Base-by-base conservation (phyloP, 1,140 invertebrate species). In the Drosophila littoralis region DNA sequence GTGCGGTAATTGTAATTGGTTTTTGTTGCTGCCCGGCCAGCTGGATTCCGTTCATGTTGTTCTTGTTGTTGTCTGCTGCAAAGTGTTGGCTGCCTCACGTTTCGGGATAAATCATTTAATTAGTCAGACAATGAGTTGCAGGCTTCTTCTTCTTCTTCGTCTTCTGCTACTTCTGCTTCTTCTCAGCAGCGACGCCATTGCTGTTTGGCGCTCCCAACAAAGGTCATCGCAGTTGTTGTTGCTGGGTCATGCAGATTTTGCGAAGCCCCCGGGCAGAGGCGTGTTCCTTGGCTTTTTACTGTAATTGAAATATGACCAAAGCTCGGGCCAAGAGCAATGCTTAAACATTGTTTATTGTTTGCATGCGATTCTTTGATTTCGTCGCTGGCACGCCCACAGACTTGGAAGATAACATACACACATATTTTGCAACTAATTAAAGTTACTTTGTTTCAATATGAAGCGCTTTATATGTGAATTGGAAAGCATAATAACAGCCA, bases 1-100 rank as follows among this genome's bases (percentile, higher is more conserved):
- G 85, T 90, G 85, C 85, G 85, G 85, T 90, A 90, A 85, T 90
- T 90, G 85, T 90, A 90, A 90, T 90, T 90, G 85, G 85, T 90
- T 90, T 90, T 86, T 81, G 72, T 76, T 66, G 54, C 58, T 67
- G 54, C 46, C 35, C 9, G 15, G 46, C 65, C 65, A 76, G 69
- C 74, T 76, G 74, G 17, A 76, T 60, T 60, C 57, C 48, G 69
- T 42, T 65, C 33, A 8, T 43, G 12, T 33, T 63, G 45, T 33
- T 70, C 15, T 54, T 63, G 67, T 72, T 74, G 70, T 57, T 75
- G 58, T 57, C 22, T 57, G 61, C 63, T 46, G 42, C 60, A 61
- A 79, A 68, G 77, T 79, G 77, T 67, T 80, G 74, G 77, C 69
- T 74, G 77, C 68, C 80, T 89, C 84, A 89, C 84, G 84, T 89